Percentiles rank a stretch among this genome's conserved stretches.
Evolutionary conservation across 2,797 vertebrate genomes (phyloP).

Genomic region (Thaleichthys pacificus): DNA sequence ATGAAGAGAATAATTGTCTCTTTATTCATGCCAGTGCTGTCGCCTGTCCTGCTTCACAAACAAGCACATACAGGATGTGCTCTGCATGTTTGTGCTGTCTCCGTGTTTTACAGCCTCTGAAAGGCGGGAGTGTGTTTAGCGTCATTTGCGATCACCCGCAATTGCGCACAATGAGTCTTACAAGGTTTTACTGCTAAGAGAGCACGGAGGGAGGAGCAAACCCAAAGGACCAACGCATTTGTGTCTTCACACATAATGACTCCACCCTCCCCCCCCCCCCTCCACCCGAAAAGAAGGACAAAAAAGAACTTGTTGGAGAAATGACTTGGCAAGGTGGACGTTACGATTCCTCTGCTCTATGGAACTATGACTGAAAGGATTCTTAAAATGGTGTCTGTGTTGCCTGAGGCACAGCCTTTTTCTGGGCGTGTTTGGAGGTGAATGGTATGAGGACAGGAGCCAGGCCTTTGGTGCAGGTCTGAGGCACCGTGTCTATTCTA

Average conservation of each 20-base stretch:
- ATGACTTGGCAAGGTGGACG: neutral
- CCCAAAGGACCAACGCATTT: constrained; percentile 5
- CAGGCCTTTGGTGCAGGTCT: neutral
- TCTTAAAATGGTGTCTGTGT: neutral
- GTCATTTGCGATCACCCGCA: constrained; percentile 19
- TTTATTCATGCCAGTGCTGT: constrained; percentile 54
- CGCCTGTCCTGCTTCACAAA: constrained; percentile 44
- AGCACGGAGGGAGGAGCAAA: neutral
- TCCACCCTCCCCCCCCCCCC: too few species aligned
- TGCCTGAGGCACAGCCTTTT: neutral
- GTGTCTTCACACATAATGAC: neutral
- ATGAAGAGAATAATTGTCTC: constrained; percentile 61
- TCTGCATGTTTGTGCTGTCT: constrained; percentile 43
- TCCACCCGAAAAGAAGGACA: too few species aligned
- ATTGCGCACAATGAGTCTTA: constrained; percentile 12
- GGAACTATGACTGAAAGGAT: neutral
- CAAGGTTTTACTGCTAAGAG: constrained; percentile 5
- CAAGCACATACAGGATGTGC: constrained; percentile 48
- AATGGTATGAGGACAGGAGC: neutral
- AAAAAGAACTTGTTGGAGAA: neutral
- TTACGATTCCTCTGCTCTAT: neutral
- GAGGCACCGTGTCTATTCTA: neutral
- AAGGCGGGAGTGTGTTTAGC: constrained; percentile 7
- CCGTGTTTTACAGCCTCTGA: constrained; percentile 35
- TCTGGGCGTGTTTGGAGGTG: neutral